Percentiles rank a stretch among this genome's conserved stretches.
Conservation (phyloP, 2,888 invertebrate species). For the Parapristionchus giblindavisi region DNA sequence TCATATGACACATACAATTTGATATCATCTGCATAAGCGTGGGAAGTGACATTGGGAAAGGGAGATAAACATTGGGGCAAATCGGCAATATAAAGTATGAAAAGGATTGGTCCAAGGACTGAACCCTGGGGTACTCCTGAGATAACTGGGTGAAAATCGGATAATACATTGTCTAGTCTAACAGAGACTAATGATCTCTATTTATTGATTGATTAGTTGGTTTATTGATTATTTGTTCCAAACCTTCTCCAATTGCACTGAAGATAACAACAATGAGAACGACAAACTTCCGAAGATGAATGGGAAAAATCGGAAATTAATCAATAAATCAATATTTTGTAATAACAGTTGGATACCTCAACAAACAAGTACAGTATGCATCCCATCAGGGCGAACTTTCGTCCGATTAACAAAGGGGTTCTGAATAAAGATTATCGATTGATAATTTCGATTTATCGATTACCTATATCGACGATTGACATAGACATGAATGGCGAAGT, state of each 20-base stretch:
- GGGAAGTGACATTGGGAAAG: too few relatives aligned
- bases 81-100: too few relatives aligned
- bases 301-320: neutral
- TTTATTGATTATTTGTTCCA: too few relatives aligned
- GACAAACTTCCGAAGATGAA: neutral
- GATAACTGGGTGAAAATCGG: too few relatives aligned
- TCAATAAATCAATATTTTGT: neutral
- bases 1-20: too few relatives aligned
- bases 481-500: neutral
- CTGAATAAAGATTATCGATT: neutral
- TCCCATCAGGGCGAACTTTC: neutral
- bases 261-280: slow-evolving; percentile 14
- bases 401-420: neutral
- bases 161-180: too few relatives aligned
- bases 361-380: neutral
- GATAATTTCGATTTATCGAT: neutral
- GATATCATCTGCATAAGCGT: too few relatives aligned
- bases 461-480: slow-evolving; percentile 2
- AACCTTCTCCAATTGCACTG: neutral
- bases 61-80: too few relatives aligned
- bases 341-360: neutral
- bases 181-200: too few relatives aligned
- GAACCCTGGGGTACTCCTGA: too few relatives aligned
- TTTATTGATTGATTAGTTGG: too few relatives aligned
- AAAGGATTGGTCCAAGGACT: too few relatives aligned